Conservation (phyloP, 1,140 invertebrate genomes). For the Arctopsyche grandis region DNA sequence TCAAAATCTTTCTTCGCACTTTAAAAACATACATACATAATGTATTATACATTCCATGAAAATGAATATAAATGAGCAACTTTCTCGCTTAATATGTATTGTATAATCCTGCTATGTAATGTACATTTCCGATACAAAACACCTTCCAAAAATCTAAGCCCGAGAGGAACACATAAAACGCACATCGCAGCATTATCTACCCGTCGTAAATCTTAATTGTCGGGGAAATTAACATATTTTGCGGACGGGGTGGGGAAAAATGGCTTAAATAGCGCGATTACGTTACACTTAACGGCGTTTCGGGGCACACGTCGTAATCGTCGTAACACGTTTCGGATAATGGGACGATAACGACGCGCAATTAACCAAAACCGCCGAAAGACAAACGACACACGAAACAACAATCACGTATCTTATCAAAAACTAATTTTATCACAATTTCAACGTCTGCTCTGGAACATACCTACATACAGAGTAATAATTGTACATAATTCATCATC, state of each 20-base stretch:
- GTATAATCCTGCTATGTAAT: too few species aligned
- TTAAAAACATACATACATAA: too few species aligned
- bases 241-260: conserved; percentile 1
- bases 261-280: neutral
- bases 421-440: too few species aligned
- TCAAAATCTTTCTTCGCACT: too few species aligned
- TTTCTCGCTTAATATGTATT: too few species aligned
- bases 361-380: neutral
- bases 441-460: too few species aligned
- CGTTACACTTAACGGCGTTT: conserved; percentile 11
- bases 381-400: neutral
- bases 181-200: neutral
- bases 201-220: conserved; percentile 20
- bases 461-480: too few species aligned
- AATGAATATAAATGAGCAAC: too few species aligned
- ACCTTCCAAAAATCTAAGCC: neutral
- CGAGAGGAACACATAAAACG: neutral
- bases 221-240: conserved; percentile 19
- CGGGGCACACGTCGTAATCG: conserved; percentile 18
- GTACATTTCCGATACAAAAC: too few species aligned
- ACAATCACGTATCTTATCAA: too few species aligned
- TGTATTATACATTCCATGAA: too few species aligned
- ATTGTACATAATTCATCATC: too few species aligned
- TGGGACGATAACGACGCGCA: conserved; percentile 21
- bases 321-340: conserved; percentile 10